Evolutionary conservation across 1,140 invertebrate species (phyloP), one percentile per base, ranked within the genome.

Genomic region (Adelges cooleyi): DNA sequence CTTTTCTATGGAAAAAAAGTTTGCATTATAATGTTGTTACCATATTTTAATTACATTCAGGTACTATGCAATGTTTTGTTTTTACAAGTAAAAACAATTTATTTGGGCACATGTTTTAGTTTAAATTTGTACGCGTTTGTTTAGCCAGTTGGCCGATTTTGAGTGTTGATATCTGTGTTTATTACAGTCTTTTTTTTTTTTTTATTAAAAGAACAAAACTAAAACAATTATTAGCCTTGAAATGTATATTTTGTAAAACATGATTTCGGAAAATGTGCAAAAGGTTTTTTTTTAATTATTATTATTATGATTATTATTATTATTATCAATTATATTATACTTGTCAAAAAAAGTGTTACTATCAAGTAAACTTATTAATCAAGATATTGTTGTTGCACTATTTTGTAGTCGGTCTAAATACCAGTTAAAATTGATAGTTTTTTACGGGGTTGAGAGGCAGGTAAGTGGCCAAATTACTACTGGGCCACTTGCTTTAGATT

Each of bases 191-290:
- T 62, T 48, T 33, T 33, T 33, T 33, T 33, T 33, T 33, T 59
- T 62, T 59, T 17, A 48, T 46, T 36, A 15, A 27, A 48, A 48
- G 38, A 46, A 48, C 15, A 62, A 59, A 42, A 56, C 53, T 56
- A 56, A 62, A 46, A 62, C 42, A 46, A 46, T 46, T 44, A 62
- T 62, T 62, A 62, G 56, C 56, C 56, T 62, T 62, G 27, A 46
- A n/a, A 62, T 62, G 56, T 62, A 62, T 59, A 59, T 46, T 62
- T 62, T 62, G 56, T 62, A 62, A 48, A 62, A 62, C 40, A 62
- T 48, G n/a, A 62, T 62, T 62, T 62, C 56, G 56, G 56, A 62
- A 62, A 62, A 62, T 62, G 56, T 62, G 56, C 56, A 62, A 62
- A 48, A 46, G 56, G 38, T 62, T 62, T 62, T 62, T 62, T 48